These are phyloP conservation scores for Gasterosteus aculeatus DNA, from an alignment of 2,113 vertebrate genomes.

Conservation along the genomic window DNA sequence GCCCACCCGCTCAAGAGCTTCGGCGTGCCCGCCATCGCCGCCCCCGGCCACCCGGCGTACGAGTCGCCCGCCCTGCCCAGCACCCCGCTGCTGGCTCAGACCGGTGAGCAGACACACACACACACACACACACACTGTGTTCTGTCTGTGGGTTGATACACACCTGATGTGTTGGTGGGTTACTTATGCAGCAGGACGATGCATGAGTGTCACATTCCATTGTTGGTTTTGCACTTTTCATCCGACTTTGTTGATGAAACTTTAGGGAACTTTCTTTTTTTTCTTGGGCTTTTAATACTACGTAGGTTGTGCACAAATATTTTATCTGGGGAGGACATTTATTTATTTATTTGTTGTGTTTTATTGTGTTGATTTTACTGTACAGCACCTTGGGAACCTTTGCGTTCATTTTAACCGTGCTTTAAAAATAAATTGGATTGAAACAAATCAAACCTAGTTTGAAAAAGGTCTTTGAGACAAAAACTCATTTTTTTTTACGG, in stretches of 20 bases:
- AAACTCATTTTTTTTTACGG: neutral
- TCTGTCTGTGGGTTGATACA: neutral
- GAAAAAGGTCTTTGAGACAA: no score
- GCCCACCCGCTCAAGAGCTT: slow-evolving; percentile 98
- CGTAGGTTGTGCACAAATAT: no score
- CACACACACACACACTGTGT: neutral
- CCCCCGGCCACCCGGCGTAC: slow-evolving; percentile 77
- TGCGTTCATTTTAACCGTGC: no score
- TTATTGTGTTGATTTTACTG: no score
- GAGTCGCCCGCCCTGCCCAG: slow-evolving; percentile 90
- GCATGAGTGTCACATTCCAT: neutral
- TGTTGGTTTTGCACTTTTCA: neutral
- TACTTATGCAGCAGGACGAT: neutral
- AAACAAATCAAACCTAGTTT: neutral
- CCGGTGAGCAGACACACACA: slow-evolving; percentile 77
- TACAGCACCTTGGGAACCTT: no score
- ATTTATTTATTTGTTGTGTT: no score
- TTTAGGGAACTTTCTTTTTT: neutral
- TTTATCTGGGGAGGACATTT: no score
- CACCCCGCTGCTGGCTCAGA: slow-evolving; percentile 91
- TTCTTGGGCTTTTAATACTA: no score
- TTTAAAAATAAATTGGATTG: no score
- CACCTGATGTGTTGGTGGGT: neutral
- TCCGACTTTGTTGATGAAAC: neutral
- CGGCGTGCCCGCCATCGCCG: slow-evolving; percentile 88